phyloP scores from a whole-genome alignment of 2,797 vertebrate species.

The Lacerta agilis region DNA sequence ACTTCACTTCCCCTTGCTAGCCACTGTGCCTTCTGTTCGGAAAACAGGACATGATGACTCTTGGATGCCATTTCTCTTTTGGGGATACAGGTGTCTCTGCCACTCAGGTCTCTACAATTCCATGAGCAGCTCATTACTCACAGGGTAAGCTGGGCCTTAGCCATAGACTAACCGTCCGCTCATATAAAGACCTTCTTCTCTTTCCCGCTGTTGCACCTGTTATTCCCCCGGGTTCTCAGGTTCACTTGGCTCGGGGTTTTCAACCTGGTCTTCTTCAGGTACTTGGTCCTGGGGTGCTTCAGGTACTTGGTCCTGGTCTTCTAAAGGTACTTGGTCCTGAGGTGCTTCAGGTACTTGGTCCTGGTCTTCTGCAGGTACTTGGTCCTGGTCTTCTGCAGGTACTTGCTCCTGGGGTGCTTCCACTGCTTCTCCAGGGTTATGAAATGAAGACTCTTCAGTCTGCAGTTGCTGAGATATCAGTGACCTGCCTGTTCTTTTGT shows the following conservation, averaged over 20 bases:
- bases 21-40: not conserved
- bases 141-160: not conserved
- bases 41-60: not conserved
- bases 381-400: too few relatives aligned
- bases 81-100: not conserved
- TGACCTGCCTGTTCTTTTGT: conserved; percentile 31
- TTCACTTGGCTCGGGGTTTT: not conserved
- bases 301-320: too few relatives aligned
- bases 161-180: not conserved
- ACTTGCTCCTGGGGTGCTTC: not conserved
- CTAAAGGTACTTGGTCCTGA: not conserved
- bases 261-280: not conserved
- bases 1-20: not conserved
- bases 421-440: fast-evolving
- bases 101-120: not conserved
- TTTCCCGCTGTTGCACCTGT: not conserved
- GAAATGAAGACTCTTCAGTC: not conserved
- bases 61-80: not conserved
- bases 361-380: too few relatives aligned
- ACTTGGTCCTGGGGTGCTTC: not conserved
- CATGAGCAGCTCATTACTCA: not conserved
- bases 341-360: not conserved
- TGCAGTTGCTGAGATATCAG: conserved; percentile 13
- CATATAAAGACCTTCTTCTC: not conserved
- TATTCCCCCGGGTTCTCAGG: not conserved